Evolutionary conservation across 2,113 vertebrate species (phyloP).

Genomic region (Cyanocitta stelleri): DNA sequence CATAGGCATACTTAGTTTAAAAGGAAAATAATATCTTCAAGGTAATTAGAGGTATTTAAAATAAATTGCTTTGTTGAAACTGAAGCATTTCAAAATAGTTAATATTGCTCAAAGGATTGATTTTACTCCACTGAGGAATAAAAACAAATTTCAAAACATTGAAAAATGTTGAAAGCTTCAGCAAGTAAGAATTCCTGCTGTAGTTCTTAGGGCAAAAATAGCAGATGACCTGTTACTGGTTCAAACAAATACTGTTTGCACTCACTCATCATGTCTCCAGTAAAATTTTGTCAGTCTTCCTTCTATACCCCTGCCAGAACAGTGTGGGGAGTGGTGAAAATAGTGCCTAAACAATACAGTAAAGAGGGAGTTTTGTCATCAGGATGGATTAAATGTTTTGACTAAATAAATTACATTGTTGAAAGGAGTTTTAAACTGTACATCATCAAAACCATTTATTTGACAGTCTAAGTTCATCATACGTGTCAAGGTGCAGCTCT

Average conservation of each 20-base stretch:
- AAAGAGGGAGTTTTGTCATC: conserved; percentile 22
- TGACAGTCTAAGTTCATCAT: conserved; percentile 19
- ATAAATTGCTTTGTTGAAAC: background rate
- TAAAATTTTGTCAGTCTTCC: background rate
- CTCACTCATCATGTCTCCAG: background rate
- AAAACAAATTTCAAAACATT: background rate
- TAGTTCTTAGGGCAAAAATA: background rate
- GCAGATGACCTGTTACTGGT: background rate
- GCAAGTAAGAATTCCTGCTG: background rate
- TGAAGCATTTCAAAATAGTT: background rate
- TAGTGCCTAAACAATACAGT: background rate
- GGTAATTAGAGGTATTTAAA: background rate
- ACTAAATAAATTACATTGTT: conserved; percentile 43
- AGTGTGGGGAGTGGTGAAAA: background rate
- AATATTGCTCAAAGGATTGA: background rate
- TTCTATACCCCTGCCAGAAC: background rate
- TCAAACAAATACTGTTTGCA: background rate
- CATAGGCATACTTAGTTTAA: background rate
- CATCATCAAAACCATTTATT: conserved; percentile 25
- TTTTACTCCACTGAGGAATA: background rate
- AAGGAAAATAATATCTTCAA: background rate
- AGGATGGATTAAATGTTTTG: conserved; percentile 44
- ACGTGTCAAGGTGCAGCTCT: background rate
- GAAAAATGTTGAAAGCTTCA: background rate
- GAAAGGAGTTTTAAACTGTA: background rate